Evolutionary conservation across 2,797 vertebrate species (phyloP).

Genomic region (Tympanoctomys barrerae): DNA sequence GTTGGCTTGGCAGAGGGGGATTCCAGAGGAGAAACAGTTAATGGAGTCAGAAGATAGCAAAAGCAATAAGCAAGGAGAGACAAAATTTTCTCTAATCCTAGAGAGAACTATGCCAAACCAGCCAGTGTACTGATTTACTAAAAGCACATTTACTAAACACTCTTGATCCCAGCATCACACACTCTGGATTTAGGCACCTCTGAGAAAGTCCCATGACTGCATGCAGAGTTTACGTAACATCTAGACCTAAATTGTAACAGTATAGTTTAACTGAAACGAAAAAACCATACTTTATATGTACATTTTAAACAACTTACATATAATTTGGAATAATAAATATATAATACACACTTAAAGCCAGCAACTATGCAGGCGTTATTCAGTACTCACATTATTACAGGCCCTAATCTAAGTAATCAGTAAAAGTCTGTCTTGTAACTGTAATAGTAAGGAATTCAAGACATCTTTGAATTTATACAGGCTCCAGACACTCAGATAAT

Average conservation of each 20-base stretch:
- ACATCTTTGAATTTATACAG: background rate
- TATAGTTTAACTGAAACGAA: constrained; percentile 41
- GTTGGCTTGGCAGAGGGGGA: background rate
- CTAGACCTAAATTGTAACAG: background rate
- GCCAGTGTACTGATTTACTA: background rate
- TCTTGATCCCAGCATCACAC: background rate
- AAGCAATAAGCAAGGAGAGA: background rate
- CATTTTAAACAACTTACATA: constrained; percentile 12
- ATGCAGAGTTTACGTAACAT: background rate
- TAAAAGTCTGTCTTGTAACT: constrained; percentile 12
- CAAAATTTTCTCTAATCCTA: background rate
- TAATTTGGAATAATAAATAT: background rate
- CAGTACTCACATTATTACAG: background rate
- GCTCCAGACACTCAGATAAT: background rate
- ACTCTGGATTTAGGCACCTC: background rate
- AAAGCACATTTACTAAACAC: background rate
- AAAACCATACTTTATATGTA: constrained; percentile 25
- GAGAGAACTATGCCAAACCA: background rate
- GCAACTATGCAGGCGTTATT: constrained; percentile 13
- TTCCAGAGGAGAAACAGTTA: background rate
- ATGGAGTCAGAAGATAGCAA: background rate
- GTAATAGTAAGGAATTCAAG: constrained; percentile 3
- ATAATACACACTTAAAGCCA: constrained; percentile 37
- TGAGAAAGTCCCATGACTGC: background rate
- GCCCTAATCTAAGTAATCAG: background rate